Base-by-base conservation (phyloP, 1,140 invertebrate genomes). In the Yoshiicerus persimilis region DNA sequence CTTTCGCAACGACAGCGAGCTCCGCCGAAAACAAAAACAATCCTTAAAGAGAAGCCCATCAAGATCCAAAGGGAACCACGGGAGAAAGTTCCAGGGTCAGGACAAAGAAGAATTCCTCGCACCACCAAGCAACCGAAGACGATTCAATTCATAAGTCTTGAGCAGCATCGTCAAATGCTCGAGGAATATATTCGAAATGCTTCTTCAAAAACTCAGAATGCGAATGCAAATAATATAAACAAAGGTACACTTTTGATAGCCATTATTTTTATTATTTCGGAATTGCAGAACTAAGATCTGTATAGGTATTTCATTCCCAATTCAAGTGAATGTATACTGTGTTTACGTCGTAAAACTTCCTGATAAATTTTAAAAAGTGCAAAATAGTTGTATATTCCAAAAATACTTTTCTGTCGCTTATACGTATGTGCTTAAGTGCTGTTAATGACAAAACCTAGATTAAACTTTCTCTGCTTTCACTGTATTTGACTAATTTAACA, bases 131-230 rank as follows among this genome's bases (percentile, higher is more conserved):
- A 27, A 11, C 87, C 84, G 25, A 88, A 88, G 64, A 86, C 56
- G 9, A 32, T 88, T 34, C 36, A 88, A 27, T 56, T 88, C 11
- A 70, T 88, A 5, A 88, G 84, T 16, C 75, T 70, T 4, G 87
- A 88, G 39, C 64, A 88, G 25, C 87, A 88, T 62, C 87, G 77
- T 23, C 75, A 88, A 25, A 86, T 88, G 16, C 64, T 86, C 16
- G 25, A 62, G 25, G 39, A 56, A 30, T 47, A 83, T n/a, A 83
- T 83, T 38, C 23, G 4, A 36, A 83, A 83, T 36, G 38, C 66
- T 0, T 47, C 41, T 20, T 16, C 10, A 13, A 70, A 70, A 70
- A 11, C 66, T 70, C 11, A 16, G 8, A 30, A 70, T 70, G 66
- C 27, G 30, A 27, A 25, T 25, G 23, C 23, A 64, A 64, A 70